Percentiles rank a stretch among this genome's conserved stretches.
Evolutionary conservation across 2,797 vertebrate species (phyloP).

Genomic region (Platalea minor): DNA sequence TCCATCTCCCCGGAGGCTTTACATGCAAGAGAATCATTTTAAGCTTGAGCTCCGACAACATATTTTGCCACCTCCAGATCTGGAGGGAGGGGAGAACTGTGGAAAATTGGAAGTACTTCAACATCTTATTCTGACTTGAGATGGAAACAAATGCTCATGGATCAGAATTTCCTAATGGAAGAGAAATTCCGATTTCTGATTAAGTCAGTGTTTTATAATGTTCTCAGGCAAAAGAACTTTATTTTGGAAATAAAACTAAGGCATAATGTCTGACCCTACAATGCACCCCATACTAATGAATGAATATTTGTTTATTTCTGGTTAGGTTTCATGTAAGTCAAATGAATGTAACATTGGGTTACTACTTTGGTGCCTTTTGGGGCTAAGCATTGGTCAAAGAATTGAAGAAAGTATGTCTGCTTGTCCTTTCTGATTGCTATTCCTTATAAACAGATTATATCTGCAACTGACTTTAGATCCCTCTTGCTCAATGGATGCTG

Average conservation of each 20-base stretch:
- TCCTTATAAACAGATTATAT: not conserved
- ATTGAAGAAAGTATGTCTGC: not conserved
- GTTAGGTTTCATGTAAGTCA: not conserved
- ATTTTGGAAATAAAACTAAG: not conserved
- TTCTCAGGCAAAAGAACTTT: not conserved
- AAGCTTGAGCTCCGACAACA: not conserved
- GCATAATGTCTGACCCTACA: not conserved
- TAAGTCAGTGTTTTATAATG: not conserved
- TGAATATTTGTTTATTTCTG: not conserved
- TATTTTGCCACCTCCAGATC: not conserved
- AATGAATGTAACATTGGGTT: not conserved
- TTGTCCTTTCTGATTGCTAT: not conserved
- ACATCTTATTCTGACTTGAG: not conserved
- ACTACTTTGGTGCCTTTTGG: not conserved
- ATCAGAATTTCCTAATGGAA: not conserved
- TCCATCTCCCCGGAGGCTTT: not conserved
- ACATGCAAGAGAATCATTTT: not conserved
- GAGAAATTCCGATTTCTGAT: not conserved
- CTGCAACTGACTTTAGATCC: not conserved
- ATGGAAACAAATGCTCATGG: not conserved
- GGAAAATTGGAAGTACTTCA: not conserved
- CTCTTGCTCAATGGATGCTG: not conserved
- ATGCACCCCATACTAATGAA: not conserved
- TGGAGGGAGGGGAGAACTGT: not conserved
- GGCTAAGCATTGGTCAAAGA: not conserved